These are phyloP conservation scores for Zelostemma sp. DNA, from an alignment of 1,140 invertebrate species.

Conservation along the genomic window DNA sequence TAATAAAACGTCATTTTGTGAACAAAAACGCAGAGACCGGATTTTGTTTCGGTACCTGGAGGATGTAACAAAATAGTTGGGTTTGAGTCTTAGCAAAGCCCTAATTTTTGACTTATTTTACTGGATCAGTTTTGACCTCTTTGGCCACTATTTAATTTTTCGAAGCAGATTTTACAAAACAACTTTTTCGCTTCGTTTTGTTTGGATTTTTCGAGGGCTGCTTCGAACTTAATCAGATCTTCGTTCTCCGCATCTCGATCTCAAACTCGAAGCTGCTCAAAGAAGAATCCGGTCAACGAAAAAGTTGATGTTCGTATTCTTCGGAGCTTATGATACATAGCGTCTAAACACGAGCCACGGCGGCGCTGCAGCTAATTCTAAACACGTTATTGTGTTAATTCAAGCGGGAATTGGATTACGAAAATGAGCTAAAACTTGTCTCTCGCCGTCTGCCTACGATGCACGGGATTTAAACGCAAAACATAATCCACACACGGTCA, in stretches of 20 bases:
- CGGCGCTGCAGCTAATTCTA: slow-evolving; percentile 27
- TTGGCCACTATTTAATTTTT: no score
- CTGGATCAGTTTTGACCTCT: no score
- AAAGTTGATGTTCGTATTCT: slow-evolving; percentile 33
- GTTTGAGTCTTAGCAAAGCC: no score
- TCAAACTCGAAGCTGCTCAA: slow-evolving; percentile 12
- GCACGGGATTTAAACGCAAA: slow-evolving; percentile 16
- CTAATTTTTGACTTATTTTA: no score
- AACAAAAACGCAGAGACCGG: no score
- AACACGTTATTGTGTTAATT: slow-evolving; percentile 34
- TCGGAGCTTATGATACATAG: slow-evolving; percentile 26
- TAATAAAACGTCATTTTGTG: no score
- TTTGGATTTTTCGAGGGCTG: no score
- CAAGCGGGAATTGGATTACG: slow-evolving; percentile 34
- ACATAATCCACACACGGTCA: slow-evolving; percentile 14
- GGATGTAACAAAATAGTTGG: no score
- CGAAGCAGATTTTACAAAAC: no score
- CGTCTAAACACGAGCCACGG: slow-evolving; percentile 29
- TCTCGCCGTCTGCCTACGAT: slow-evolving; percentile 9
- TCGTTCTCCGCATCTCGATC: slow-evolving; percentile 24
- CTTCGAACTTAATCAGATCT: no score
- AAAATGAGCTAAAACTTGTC: slow-evolving; percentile 26
- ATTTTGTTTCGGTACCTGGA: no score
- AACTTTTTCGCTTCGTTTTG: no score
- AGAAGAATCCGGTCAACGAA: slow-evolving; percentile 37